Base-by-base conservation (phyloP, 30 jellyfish, hydroid and myxozoan genomes). In the Aurelia sp. region DNA sequence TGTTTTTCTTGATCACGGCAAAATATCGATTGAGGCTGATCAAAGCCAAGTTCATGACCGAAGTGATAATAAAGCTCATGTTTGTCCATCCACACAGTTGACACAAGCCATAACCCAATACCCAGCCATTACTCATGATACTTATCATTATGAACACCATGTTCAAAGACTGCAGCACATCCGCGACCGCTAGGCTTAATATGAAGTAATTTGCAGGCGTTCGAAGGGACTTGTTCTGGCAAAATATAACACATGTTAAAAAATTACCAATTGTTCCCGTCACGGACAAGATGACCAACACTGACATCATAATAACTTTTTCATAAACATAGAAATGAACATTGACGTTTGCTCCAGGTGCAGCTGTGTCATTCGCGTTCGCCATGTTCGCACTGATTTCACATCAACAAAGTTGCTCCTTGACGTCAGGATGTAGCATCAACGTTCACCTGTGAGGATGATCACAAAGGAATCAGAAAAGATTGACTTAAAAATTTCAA, bases 161-260 rank as follows among this genome's bases (percentile, higher is more conserved):
- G 62, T 80, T 87, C 47, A 80, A 47, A 6, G 91, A 76, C 83
- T 87, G 96, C 58, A 87, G 61, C 13, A 78, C 71, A 41, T 87
- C 96, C 4, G 96, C 96, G 17, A 87, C 90, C 1, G 96, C 96
- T 6, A 87, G 81, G 50, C 78, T 87, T 33, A 87, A 85, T 15
- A 87, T 78, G 53, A 87, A 72, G 66, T 37, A 78, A 78, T 87
- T 87, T 1, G 87, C 87, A 11, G 84, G 19, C 3, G 87, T 87
- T 33, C 87, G 86, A 4, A 87, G 71, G 21, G 79, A 27, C 30
- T 71, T 76, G 81, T 76, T 78, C 41, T 66, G 87, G 20, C 63
- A 86, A 62, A 87, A 87, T 19, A 87, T 77, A 57, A 78, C 62
- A 22, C 90, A 76, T 6, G 85, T 84, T 12, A 78, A 80, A 18